Evolutionary conservation across 2,888 invertebrate species (phyloP).

Genomic region (Pandemis corylana): DNA sequence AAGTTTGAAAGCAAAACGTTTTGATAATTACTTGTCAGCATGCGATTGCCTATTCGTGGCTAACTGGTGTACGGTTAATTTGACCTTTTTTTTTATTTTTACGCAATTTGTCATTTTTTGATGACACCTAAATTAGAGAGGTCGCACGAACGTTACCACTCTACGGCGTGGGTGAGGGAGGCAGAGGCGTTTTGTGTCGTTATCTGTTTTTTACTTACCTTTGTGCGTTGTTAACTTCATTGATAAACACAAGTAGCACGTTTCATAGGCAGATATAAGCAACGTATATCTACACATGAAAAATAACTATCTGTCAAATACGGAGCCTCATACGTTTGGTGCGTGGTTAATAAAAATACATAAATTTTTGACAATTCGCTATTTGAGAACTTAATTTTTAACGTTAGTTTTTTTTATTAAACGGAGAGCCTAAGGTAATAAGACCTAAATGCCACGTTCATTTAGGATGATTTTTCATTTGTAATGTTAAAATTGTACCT

Average conservation of each 20-base stretch:
- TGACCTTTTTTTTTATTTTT: slow-evolving; percentile 68
- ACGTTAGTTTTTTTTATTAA: no score
- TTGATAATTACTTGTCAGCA: slow-evolving; percentile 83
- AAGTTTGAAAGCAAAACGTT: slow-evolving; percentile 73
- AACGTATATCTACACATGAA: no score
- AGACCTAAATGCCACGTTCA: no score
- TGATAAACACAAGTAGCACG: neutral
- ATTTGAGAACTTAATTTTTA: no score
- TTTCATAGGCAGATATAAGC: neutral
- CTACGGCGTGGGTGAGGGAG: neutral
- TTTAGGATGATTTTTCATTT: no score
- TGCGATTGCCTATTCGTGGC: slow-evolving; percentile 82
- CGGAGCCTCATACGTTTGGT: no score
- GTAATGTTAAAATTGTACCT: neutral
- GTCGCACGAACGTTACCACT: slow-evolving; percentile 65
- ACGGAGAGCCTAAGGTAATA: no score
- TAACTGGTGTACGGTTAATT: slow-evolving; percentile 67
- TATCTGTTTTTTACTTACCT: neutral
- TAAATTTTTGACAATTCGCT: no score
- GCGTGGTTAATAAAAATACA: no score
- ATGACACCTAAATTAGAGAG: slow-evolving; percentile 78
- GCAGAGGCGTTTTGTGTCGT: neutral
- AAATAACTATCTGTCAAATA: no score
- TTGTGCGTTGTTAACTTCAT: neutral
- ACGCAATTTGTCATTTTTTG: slow-evolving; percentile 80